These are phyloP conservation scores for Agraylea sexmaculata DNA, from an alignment of 1,140 invertebrate species.

Conservation along the genomic window DNA sequence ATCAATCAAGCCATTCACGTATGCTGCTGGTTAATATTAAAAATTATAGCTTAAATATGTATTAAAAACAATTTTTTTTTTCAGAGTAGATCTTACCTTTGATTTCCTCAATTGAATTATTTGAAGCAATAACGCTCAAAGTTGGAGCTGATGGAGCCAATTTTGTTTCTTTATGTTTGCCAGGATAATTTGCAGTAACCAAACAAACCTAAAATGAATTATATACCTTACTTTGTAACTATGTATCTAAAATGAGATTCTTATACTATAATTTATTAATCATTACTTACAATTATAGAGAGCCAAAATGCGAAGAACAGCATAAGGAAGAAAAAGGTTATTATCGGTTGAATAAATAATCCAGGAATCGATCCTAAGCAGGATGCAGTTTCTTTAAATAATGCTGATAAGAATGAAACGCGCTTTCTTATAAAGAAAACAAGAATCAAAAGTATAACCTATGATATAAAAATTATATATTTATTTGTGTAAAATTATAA, in stretches of 20 bases:
- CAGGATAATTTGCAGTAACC: slow-evolving; percentile 43
- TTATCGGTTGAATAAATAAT: slow-evolving; percentile 76
- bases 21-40: slow-evolving; percentile 19
- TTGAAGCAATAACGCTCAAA: neutral
- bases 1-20: slow-evolving; percentile 27
- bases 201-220: slow-evolving; percentile 40
- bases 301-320: slow-evolving; percentile 80
- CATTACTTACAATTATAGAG: slow-evolving; percentile 57
- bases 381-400: slow-evolving; percentile 80
- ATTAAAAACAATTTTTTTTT: slow-evolving; percentile 1
- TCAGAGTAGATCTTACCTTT: slow-evolving; percentile 6
- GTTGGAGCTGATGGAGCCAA: slow-evolving; percentile 21
- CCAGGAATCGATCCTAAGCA: slow-evolving; percentile 73
- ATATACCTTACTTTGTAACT: slow-evolving; percentile 1
- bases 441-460: slow-evolving; percentile 71
- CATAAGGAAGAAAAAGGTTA: slow-evolving; percentile 70
- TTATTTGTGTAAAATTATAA: slow-evolving; percentile 12
- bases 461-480: slow-evolving; percentile 26
- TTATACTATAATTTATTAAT: slow-evolving; percentile 1
- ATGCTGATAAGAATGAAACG: slow-evolving; percentile 61
- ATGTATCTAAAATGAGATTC: slow-evolving; percentile 12
- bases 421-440: slow-evolving; percentile 69
- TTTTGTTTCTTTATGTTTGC: slow-evolving; percentile 28
- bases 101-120: slow-evolving; percentile 7
- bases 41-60: neutral